Conservation (phyloP, 1,140 invertebrate species). For the Pectinophora gossypiella region DNA sequence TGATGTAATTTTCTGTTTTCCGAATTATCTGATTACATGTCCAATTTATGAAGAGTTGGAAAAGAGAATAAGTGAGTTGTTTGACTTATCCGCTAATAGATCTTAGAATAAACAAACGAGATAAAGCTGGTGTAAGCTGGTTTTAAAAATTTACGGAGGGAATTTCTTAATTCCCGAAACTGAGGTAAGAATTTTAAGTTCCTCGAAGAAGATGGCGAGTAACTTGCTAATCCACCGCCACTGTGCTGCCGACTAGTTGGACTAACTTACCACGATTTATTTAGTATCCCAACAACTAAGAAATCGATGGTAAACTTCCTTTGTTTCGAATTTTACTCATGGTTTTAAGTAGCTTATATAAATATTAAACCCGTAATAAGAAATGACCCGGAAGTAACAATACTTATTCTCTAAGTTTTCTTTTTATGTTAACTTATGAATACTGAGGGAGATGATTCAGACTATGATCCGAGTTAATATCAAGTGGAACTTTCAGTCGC, state of each 20-base stretch:
- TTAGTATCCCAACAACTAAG: too few relatives aligned
- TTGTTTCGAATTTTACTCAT: too few relatives aligned
- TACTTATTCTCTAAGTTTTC: too few relatives aligned
- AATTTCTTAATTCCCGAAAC: conserved; percentile 58
- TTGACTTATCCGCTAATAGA: conserved; percentile 61
- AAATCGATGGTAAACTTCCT: too few relatives aligned
- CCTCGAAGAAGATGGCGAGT: conserved; percentile 46
- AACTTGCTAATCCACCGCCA: conserved; percentile 18
- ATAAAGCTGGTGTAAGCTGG: conserved; percentile 54
- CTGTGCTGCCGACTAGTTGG: not conserved
- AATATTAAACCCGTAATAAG: too few relatives aligned
- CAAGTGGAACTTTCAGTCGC: too few relatives aligned
- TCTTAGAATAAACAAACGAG: conserved; percentile 60
- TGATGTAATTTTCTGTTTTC: conserved; percentile 29
- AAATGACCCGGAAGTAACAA: too few relatives aligned
- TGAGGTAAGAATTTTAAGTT: conserved; percentile 71
- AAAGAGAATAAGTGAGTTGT: conserved; percentile 68
- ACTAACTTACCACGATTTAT: not conserved
- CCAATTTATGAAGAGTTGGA: conserved; percentile 29
- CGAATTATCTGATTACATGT: conserved; percentile 46
- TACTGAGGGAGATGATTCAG: too few relatives aligned
- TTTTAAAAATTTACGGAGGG: conserved; percentile 63
- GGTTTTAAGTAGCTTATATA: too few relatives aligned
- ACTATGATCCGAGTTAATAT: too few relatives aligned
- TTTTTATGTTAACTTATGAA: too few relatives aligned